Evolutionary conservation across 2,797 vertebrate species (phyloP), one percentile per base, ranked within the genome.

Genomic region (Acrossocheilus fasciatus): DNA sequence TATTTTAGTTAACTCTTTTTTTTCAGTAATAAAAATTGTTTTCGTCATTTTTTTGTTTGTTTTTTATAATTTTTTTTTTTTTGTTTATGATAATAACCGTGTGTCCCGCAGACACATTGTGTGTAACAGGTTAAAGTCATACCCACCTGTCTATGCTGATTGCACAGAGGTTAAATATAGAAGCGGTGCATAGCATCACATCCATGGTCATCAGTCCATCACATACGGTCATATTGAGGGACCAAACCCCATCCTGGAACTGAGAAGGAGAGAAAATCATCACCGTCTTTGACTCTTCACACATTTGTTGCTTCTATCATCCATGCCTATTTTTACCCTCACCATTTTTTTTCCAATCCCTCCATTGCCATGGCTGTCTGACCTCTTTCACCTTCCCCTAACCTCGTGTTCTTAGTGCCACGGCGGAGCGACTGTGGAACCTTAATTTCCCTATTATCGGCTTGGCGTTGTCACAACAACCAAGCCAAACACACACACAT

Each of bases 151-250:
- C 98, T 64, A 99, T 91, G 20, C 98, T 98, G 96, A 99, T 99
- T 88, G 98, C 97, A 7, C 98, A 99, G 89, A 99, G 96, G 94
- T 98, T 98, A 93, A 99, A 98, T 95, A 99, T 99, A 91, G 98
- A 99, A 84, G 98, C 97, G 0, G 98, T 99, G 93, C 98, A 98
- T 82, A 99, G 94, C 98, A 98, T 97, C 91, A 99, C 98, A 0
- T 99, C 98, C 98, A 98, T 97, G 85, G 97, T 97, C 98, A 99
- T 98, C 91, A 99, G 95, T 6, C 92, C 92, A 59, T 99, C 98
- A 8, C 98, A 99, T 66, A 98, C 70, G n/a, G 93, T 93, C 0
- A 93, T 95, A 91, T 95, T 94, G 88, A 98, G 95, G 52, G 95
- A 95, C 98, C 98, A 99, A 69, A 96, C 93, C 0, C 97, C 98